These are phyloP conservation scores for Felis chaus DNA, from an alignment of 2,113 vertebrate genomes.

Conservation along the genomic window DNA sequence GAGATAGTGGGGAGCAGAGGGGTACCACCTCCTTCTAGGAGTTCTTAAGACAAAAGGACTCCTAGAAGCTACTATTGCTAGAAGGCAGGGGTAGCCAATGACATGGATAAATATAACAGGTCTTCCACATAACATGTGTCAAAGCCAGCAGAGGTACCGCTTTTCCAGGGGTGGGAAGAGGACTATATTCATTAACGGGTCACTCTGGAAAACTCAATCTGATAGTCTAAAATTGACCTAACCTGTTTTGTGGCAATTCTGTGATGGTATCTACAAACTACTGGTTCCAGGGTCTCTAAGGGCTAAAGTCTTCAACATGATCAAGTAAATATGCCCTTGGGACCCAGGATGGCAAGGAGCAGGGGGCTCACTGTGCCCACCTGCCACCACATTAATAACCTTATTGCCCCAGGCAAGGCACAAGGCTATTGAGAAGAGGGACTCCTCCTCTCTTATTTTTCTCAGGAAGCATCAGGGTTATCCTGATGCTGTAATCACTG, in stretches of 20 bases:
- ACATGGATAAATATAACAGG: conserved; percentile 9
- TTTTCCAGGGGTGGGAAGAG: background rate
- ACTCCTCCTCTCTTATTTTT: background rate
- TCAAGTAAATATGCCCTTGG: background rate
- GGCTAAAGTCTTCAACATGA: background rate
- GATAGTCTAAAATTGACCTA: background rate
- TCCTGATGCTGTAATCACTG: background rate
- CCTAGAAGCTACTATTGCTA: conserved; percentile 50
- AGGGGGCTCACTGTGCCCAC: background rate
- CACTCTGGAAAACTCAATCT: background rate
- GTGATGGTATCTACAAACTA: conserved; percentile 13
- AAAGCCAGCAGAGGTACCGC: background rate
- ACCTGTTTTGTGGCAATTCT: conserved; percentile 23
- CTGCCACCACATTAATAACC: background rate
- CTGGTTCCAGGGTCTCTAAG: background rate
- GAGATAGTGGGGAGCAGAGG: conserved; percentile 34
- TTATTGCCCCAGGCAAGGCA: background rate
- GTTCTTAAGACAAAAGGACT: conserved; percentile 62
- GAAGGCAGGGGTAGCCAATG: background rate
- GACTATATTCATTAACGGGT: background rate
- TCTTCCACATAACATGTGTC: conserved; percentile 31
- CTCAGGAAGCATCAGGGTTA: background rate
- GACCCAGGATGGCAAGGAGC: background rate
- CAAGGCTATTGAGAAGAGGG: background rate
- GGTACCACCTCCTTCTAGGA: conserved; percentile 17